Base-by-base conservation (phyloP, 2,888 invertebrate genomes). In the Aphidoletes aphidimyza region DNA sequence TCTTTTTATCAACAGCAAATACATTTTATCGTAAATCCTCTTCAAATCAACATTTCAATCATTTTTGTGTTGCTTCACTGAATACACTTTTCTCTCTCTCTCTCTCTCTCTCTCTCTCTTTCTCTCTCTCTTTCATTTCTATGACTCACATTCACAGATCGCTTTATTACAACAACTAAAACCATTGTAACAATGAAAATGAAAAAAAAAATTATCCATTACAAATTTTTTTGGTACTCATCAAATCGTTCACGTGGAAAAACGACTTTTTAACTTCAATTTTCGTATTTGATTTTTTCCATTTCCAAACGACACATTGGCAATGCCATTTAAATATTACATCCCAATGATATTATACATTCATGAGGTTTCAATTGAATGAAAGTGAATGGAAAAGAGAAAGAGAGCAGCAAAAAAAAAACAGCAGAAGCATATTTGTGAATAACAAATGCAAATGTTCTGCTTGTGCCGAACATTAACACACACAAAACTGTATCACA, bases 161-260 rank as follows among this genome's bases (percentile, higher is more conserved):
- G 2, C 0, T 30, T 69, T 30, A 5, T 1, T 14, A 69, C 30
- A 69, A 69, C 30, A 30, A 69, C 42, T 42, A 69, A 14, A 69
- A 30, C 69, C 11, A 14, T 30, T 11, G 26, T n/a, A 69, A 34
- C 34, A 69, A 54, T 54, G 2, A 14, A 54, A 3, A 47, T 11
- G 6, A 47, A 8, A 5, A 42, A 26, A 69, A 69, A 69, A 69
- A 69, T 69, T 69, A 69, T 69, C 69, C 69, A 69, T 69, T 69
- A 69, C 69, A 69, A 69, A 69, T 69, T 69, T 54, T n/a, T 69
- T 83, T 17, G 83, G 83, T 83, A 84, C 88, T 88, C 88, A 87
- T 88, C 87, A 87, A 86, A 86, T 86, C 89, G 89, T 88, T 89
- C 89, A 89, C 87, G 89, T 88, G 89, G 89, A 89, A 89, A 89